phyloP scores from a whole-genome alignment of 2,888 invertebrate genomes.

The Drosophila limbata region DNA sequence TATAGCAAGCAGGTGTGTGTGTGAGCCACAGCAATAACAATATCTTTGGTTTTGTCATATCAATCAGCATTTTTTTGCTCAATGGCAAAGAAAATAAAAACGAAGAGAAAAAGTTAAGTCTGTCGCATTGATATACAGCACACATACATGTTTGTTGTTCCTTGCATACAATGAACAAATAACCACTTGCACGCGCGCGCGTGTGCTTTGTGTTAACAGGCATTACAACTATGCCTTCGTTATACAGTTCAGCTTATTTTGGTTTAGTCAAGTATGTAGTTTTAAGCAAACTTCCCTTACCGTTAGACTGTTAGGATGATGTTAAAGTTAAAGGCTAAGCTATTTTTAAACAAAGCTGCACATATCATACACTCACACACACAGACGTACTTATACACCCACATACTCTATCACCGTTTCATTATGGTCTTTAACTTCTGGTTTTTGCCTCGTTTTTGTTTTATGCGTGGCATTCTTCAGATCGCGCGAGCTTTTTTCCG shows the following conservation, averaged over 20 bases:
- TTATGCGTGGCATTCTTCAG: constrained; percentile 37
- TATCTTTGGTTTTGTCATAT: constrained; percentile 48
- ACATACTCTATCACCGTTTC: constrained; percentile 20
- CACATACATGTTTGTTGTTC: constrained; percentile 12
- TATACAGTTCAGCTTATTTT: constrained; percentile 6
- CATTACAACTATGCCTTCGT: constrained; percentile 9
- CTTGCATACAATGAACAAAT: constrained; percentile 18
- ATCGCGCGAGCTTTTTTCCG: constrained; percentile 18
- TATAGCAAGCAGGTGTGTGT: constrained; percentile 61
- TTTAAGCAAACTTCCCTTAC: constrained; percentile 30
- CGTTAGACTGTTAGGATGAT: constrained; percentile 33
- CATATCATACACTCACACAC: background rate
- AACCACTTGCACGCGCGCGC: constrained; percentile 44
- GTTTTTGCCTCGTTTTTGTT: constrained; percentile 18
- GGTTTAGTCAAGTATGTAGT: background rate
- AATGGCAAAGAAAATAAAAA: constrained; percentile 44
- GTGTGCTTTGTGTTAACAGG: background rate
- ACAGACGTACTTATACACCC: background rate
- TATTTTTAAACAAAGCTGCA: constrained; percentile 54
- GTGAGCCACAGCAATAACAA: constrained; percentile 8
- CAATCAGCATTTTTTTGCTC: constrained; percentile 61
- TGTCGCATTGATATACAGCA: constrained; percentile 38
- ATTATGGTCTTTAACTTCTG: constrained; percentile 27
- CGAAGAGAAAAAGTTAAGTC: constrained; percentile 12
- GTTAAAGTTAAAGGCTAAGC: constrained; percentile 34